Evolutionary conservation across 2,888 invertebrate genomes (phyloP).

Genomic region (Plebejus melissa): DNA sequence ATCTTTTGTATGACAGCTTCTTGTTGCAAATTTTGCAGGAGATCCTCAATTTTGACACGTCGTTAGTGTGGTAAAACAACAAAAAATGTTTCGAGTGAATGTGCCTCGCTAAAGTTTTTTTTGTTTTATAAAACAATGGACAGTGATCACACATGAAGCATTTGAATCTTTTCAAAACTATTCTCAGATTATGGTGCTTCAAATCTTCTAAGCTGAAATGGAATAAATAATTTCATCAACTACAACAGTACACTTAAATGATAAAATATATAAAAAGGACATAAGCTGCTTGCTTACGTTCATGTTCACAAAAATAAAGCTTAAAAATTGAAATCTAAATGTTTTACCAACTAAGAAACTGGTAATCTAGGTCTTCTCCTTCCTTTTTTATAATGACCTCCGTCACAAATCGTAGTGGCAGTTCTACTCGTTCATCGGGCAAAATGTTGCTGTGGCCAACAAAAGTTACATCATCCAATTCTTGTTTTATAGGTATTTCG

Average conservation of each 20-base stretch:
- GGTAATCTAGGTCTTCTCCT: neutral
- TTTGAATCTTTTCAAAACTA: conserved; percentile 6
- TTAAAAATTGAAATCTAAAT: no score
- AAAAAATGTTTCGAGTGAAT: conserved; percentile 17
- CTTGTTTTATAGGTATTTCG: neutral
- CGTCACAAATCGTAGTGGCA: neutral
- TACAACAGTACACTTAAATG: neutral
- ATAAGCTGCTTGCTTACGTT: no score
- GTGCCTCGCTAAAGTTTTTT: neutral
- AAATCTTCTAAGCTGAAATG: conserved; percentile 13
- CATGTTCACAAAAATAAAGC: no score
- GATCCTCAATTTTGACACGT: conserved; percentile 28
- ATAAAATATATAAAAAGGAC: no score
- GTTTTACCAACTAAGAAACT: neutral
- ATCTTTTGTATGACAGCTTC: conserved; percentile 38
- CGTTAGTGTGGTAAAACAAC: neutral
- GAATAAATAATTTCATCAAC: neutral
- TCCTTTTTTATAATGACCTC: neutral
- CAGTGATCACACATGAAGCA: conserved; percentile 15
- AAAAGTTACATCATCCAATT: neutral
- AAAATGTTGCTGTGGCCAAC: neutral
- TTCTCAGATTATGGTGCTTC: neutral
- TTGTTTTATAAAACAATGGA: conserved; percentile 7
- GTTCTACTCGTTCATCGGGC: neutral
- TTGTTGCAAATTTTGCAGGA: conserved; percentile 39